Evolutionary conservation across 2,888 invertebrate genomes (phyloP).

Genomic region (Cyaniris semiargus): DNA sequence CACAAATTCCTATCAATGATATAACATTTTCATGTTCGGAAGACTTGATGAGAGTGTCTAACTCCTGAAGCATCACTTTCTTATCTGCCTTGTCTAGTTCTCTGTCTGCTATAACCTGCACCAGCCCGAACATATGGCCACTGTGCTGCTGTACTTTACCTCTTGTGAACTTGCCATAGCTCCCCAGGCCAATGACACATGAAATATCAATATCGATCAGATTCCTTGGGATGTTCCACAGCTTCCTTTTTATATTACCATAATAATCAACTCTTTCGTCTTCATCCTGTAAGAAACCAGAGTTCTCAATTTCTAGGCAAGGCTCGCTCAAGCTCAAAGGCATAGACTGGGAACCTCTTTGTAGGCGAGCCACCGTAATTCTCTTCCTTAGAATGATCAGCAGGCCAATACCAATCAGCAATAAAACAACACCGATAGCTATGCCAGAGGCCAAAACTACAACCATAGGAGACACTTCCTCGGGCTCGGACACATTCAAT

Average conservation of each 20-base stretch:
- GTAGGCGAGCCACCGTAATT: conserved; percentile 69
- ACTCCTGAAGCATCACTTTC: conserved; percentile 82
- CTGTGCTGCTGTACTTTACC: conserved; percentile 84
- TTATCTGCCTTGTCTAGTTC: conserved; percentile 77
- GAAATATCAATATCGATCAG: conserved; percentile 86
- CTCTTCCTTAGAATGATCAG: conserved; percentile 81
- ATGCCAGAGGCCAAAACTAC: conserved; percentile 80
- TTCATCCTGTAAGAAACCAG: conserved; percentile 88
- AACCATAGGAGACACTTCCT: conserved; percentile 71
- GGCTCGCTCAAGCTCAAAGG: conserved; percentile 89
- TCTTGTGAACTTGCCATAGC: conserved; percentile 88
- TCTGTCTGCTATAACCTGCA: conserved; percentile 84
- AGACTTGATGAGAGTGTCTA: conserved; percentile 85
- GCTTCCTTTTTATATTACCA: conserved; percentile 86
- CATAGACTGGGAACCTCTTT: conserved; percentile 73
- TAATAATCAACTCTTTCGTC: conserved; percentile 85
- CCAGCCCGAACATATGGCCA: conserved; percentile 72
- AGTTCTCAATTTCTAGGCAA: conserved; percentile 89
- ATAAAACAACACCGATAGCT: conserved; percentile 86
- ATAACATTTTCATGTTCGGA: conserved; percentile 86
- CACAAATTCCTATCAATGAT: conserved; percentile 88
- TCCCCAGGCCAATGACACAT: conserved; percentile 86
- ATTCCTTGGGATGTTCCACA: conserved; percentile 87
- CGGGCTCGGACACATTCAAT: conserved; percentile 74
- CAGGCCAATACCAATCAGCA: conserved; percentile 82